Evolutionary conservation across 1,140 invertebrate species (phyloP).

Genomic region (Brachionus angularis): DNA sequence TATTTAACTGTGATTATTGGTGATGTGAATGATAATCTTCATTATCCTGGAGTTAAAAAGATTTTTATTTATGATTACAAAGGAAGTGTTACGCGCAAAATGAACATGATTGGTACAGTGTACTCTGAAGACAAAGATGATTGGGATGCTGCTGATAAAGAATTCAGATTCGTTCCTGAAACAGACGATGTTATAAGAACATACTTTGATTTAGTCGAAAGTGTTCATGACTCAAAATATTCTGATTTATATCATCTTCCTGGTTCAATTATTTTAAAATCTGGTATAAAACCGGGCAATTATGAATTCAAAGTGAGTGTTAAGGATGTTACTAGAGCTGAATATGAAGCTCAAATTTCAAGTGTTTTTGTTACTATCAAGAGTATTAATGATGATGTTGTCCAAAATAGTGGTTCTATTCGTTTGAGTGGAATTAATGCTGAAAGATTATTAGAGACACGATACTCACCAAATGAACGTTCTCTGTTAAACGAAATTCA

Average conservation of each 20-base stretch:
- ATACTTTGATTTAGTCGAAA: constrained; percentile 32
- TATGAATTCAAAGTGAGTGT: constrained; percentile 38
- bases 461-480: constrained; percentile 13
- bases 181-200: background rate
- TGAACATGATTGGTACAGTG: constrained; percentile 72
- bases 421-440: background rate
- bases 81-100: constrained; percentile 64
- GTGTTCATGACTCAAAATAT: constrained; percentile 12
- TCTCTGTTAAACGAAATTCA: constrained; percentile 12
- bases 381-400: background rate
- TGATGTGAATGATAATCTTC: constrained; percentile 93
- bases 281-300: background rate
- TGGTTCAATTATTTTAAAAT: constrained; percentile 27
- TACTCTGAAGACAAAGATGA: constrained; percentile 94
- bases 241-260: background rate
- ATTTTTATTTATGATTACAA: constrained; percentile 94
- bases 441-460: constrained; percentile 9
- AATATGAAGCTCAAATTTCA: constrained; percentile 13
- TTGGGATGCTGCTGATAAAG: constrained; percentile 93
- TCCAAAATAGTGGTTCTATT: constrained; percentile 37
- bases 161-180: constrained; percentile 62
- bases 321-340: constrained; percentile 24
- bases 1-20: constrained; percentile 90
- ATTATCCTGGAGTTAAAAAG: constrained; percentile 89
- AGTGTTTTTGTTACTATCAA: constrained; percentile 6